phyloP scores from a whole-genome alignment of 2,888 invertebrate species.

The Campoletis raptor region DNA sequence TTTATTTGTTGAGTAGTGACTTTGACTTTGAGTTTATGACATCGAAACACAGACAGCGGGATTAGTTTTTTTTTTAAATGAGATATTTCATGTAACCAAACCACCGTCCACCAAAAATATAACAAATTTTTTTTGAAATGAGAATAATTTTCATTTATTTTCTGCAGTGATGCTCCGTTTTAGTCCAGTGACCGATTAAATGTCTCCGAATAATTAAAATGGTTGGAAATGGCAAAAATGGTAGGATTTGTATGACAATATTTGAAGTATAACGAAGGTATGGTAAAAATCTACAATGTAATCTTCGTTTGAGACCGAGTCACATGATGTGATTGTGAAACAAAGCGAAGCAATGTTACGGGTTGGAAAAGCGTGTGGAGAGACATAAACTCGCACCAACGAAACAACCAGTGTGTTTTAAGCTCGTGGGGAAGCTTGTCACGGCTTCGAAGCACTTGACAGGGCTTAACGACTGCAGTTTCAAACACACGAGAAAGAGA shows the following conservation, averaged over 20 bases:
- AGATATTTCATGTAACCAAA: no score
- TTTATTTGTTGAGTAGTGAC: no score
- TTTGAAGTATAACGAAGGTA: not conserved
- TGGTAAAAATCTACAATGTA: not conserved
- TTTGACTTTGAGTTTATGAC: no score
- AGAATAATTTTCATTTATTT: not conserved
- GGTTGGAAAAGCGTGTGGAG: slow-evolving; percentile 40
- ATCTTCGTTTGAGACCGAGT: slow-evolving; percentile 24
- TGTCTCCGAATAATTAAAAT: not conserved
- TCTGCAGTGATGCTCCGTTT: not conserved
- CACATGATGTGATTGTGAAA: not conserved
- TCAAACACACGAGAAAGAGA: slow-evolving; percentile 58
- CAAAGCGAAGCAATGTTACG: slow-evolving; percentile 31
- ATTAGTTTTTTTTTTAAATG: no score
- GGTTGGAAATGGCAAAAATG: not conserved
- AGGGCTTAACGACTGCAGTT: slow-evolving; percentile 70
- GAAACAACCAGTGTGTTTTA: slow-evolving; percentile 57
- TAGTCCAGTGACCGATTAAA: not conserved
- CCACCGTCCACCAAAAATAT: no score
- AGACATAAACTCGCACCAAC: slow-evolving; percentile 28
- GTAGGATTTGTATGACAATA: not conserved
- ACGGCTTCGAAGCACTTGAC: slow-evolving; percentile 69
- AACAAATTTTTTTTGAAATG: no score
- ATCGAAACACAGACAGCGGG: no score
- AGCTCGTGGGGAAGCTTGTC: slow-evolving; percentile 69